Evolutionary conservation across 2,888 invertebrate genomes (phyloP), one percentile per base, ranked within the genome.

Genomic region (Saturnia pavonia): DNA sequence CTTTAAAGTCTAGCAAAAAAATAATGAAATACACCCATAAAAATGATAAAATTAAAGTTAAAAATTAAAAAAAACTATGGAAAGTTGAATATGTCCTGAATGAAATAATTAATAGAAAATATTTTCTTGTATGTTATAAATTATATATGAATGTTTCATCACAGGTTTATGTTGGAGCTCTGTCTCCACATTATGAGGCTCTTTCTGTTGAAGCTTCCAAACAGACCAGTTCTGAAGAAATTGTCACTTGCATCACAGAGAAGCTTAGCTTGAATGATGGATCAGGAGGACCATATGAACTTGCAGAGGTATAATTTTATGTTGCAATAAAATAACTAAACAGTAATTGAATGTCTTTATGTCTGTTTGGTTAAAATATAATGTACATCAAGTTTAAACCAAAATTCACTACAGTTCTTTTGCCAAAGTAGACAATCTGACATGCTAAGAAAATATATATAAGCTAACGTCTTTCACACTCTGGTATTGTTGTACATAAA

Each of bases 131-230:
- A 11, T 54, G 11, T 25, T 9, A 1, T 54, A 9, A 1, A 22
- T 54, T 54, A 22, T 54, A 54, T 3, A 22, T 22, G 22, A 54
- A 54, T 54, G 22, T 27, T 65, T 40, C 65, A 25, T 78, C 85
- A 4, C 95, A 98, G 95, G 98, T 98, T 91, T 97, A 97, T 94
- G 98, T 98, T 88, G 98, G 97, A 82, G 97, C 97, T 79, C 94
- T 98, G 83, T 97, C 97, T 82, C 96, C 96, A 81, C 97, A 97
- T 89, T 98, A 97, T 94, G 98, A 98, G 92, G 97, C 97, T 76
- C 95, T 98, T 76, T 97, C 97, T 71, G 97, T 98, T 78, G 98
- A 98, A 91, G 97, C 98, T 72, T 97, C 97, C 78, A 98, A 98
- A 87, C 97, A 97, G 89, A 98, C 98, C 72, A 97, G 98, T 78